phyloP scores from a whole-genome alignment of 1,140 invertebrate species.

The Idris sp. region DNA sequence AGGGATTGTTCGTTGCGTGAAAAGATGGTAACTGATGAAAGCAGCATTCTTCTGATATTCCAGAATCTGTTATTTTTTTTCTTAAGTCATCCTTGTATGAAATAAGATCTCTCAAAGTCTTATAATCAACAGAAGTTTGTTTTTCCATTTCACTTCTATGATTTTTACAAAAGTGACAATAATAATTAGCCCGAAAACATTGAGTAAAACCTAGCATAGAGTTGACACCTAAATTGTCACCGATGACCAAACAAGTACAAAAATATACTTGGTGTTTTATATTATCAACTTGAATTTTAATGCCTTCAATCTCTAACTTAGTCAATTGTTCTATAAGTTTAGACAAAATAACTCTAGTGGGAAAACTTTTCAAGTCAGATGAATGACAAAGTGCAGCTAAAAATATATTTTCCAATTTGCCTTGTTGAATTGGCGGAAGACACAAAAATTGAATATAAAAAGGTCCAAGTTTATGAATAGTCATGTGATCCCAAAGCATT shows the following conservation, averaged over 20 bases:
- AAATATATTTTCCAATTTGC: constrained; percentile 46
- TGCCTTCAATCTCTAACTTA: constrained; percentile 16
- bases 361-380: constrained; percentile 21
- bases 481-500: constrained; percentile 40
- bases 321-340: constrained; percentile 30
- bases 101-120: not conserved
- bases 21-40: constrained; percentile 19
- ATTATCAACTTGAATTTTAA: constrained; percentile 1
- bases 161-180: constrained; percentile 3
- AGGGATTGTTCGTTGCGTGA: constrained; percentile 14
- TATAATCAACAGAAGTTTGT: not conserved
- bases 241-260: constrained; percentile 3
- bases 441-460: constrained; percentile 26
- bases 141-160: not conserved
- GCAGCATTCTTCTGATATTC: constrained; percentile 8
- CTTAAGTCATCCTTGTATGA: not conserved
- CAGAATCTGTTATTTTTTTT: constrained; percentile 3
- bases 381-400: constrained; percentile 25
- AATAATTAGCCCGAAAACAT: constrained; percentile 13
- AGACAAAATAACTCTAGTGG: constrained; percentile 10
- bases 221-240: constrained; percentile 32
- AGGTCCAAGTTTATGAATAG: constrained; percentile 35
- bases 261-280: constrained; percentile 11
- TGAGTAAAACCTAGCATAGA: constrained; percentile 12
- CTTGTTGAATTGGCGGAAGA: constrained; percentile 33